Evolutionary conservation across 2,888 invertebrate genomes (phyloP), one percentile per base, ranked within the genome.

Genomic region (Azorinus chamasolen): DNA sequence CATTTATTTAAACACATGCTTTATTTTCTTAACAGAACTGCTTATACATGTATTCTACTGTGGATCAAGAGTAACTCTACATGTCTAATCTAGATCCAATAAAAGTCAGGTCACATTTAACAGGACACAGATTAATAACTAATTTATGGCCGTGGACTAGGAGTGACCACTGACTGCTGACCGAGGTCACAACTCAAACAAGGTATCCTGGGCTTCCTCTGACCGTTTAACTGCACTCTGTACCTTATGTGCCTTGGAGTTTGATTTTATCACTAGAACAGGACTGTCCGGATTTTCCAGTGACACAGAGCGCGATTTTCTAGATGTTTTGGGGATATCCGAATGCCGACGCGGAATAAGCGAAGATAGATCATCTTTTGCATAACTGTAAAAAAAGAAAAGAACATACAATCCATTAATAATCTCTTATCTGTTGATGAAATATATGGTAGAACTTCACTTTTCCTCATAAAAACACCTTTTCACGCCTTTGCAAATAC

Each of bases 251-350:
- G 80, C 71, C 54, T 83, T 78, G 37, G 84, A 87, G 37, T 87
- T 81, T 4, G 88, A 84, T 32, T 87, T 83, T n/a, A 89, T 89
- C 46, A 87, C 71, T 20, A 89, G 74, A 1, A 89, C 89, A 0
- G 89, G 89, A 8, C 86, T 84, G 65, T 76, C 70, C 16, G 85
- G 83, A 43, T 48, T 61, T 18, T 83, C 85, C 53, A 83, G 62
- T 4, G 80, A 81, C 10, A 83, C 53, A 20, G 58, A 80, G 14
- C 81, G 70, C 0, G 69, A 64, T 14, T 68, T 59, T 46, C 61
- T 62, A 1, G 63, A 14, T n/a, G 59, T 45, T 12, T 59, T 48
- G 14, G 48, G 39, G 27, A 53, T 57, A 20, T 68, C 79, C 0
- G 76, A 82, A 57, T 57, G 65, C 1, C 69, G 74, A 22, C 70